Conservation (phyloP, 2,113 vertebrate species). For the Onychostruthus taczanowskii region DNA sequence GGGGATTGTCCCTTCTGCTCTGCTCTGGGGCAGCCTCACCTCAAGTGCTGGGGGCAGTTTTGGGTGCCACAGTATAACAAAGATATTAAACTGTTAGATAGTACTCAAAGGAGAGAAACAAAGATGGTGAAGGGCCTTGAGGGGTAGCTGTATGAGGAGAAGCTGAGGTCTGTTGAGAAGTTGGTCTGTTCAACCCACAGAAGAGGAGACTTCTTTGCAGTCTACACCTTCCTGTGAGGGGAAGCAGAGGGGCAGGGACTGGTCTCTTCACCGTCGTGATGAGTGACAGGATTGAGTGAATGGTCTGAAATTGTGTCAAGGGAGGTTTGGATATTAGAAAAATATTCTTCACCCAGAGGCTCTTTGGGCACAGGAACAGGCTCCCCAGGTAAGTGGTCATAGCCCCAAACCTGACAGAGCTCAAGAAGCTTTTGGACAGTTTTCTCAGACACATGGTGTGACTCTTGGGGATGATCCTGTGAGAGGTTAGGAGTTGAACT, state of each 20-base stretch:
- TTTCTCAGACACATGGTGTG: background rate
- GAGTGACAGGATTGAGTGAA: background rate
- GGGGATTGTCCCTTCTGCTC: background rate
- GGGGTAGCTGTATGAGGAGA: background rate
- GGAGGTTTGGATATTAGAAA: background rate
- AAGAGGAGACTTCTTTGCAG: background rate
- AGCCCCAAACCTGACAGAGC: background rate
- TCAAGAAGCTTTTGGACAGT: background rate
- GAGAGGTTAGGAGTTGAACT: background rate
- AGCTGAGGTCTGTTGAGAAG: background rate
- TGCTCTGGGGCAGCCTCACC: rapidly evolving
- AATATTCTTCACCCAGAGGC: background rate
- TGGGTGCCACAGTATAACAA: background rate
- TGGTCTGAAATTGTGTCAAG: background rate
- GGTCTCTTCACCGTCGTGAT: background rate
- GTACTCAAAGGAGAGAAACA: background rate
- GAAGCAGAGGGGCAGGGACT: background rate
- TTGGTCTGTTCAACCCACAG: background rate
- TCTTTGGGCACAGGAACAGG: background rate
- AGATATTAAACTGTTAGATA: background rate
- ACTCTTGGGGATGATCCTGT: background rate
- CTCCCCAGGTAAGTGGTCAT: no score
- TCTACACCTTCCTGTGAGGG: background rate
- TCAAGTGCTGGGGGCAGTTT: rapidly evolving
- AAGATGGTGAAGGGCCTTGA: background rate